Conservation (phyloP, 2,888 invertebrate genomes). For the Camponotus fellah region DNA sequence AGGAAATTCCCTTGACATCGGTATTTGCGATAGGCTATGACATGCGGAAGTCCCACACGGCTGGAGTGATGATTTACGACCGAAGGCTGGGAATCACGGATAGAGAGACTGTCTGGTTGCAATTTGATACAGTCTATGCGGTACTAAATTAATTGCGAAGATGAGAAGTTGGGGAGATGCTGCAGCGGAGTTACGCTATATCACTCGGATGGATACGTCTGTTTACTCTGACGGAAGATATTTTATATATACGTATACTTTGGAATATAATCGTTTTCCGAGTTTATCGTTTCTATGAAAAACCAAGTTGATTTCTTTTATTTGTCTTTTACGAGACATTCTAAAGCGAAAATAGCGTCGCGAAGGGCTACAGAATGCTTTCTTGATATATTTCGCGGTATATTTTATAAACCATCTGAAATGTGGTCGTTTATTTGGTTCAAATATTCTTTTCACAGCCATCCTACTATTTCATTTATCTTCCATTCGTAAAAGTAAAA, state of each 20-base stretch:
- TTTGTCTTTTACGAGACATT: background rate
- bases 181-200: slow-evolving; percentile 33
- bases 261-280: background rate
- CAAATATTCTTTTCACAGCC: background rate
- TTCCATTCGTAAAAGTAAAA: background rate
- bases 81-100: slow-evolving; percentile 63
- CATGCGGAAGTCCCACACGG: slow-evolving; percentile 75
- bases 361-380: background rate
- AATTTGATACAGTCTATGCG: slow-evolving; percentile 72
- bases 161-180: slow-evolving; percentile 69
- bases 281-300: background rate
- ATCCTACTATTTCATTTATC: background rate
- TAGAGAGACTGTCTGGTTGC: slow-evolving; percentile 64
- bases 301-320: background rate
- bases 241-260: background rate
- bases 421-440: slow-evolving; percentile 1
- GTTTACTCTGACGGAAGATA: slow-evolving; percentile 33
- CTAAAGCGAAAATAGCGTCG: slow-evolving; percentile 4
- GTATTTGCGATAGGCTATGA: slow-evolving; percentile 72
- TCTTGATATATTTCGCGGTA: background rate
- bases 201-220: slow-evolving; percentile 27
- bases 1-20: slow-evolving; percentile 76
- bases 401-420: background rate
- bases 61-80: slow-evolving; percentile 73
- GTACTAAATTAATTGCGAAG: slow-evolving; percentile 73